Evolutionary conservation across 2,888 invertebrate genomes (phyloP), one percentile per base, ranked within the genome.

Genomic region (Rotaria macrura): DNA sequence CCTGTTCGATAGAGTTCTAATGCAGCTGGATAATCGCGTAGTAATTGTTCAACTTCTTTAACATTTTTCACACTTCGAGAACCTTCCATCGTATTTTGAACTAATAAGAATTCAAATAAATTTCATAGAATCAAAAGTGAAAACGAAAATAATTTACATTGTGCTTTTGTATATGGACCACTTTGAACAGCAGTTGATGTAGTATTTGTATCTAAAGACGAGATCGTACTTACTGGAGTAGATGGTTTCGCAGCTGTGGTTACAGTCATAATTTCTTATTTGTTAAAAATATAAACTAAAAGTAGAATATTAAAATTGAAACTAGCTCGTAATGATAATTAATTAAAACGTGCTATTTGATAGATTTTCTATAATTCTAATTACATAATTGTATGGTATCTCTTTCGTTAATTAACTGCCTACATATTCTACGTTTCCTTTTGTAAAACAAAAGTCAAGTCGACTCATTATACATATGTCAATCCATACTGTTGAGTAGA

Each of bases 151-250:
- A n/a, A n/a, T 43, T 43, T 79, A 79, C 79, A 79, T 79, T 79
- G 79, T 10, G 79, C 79, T 79, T 79, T 79, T 25, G 79, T 79
- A 43, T 79, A 79, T 0, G 79, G 79, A 38, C 79, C 79, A 79
- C 79, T 79, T 79, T 79, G 79, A 43, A 79, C 79, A 79, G 79
- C 43, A 10, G 40, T 43, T 43, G n/a, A 2, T 25, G 43, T 23
- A 34, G 23, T 65, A 54, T 23, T 54, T 65, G 34, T 17, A 65
- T 17, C 34, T 20, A 34, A 5, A 14, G 65, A 34, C 2, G 29
- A 34, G 6, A 20, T 17, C 0, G 65, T 65, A 65, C 34, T 65
- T 65, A 65, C 34, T 2, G 65, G 29, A 14, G 65, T 65, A 17
- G 65, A 29, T 14, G 65, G 7, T 34, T 65, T 65, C 2, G 34